phyloP scores from a whole-genome alignment of 2,797 vertebrate genomes.

The Acanthopagrus latus region DNA sequence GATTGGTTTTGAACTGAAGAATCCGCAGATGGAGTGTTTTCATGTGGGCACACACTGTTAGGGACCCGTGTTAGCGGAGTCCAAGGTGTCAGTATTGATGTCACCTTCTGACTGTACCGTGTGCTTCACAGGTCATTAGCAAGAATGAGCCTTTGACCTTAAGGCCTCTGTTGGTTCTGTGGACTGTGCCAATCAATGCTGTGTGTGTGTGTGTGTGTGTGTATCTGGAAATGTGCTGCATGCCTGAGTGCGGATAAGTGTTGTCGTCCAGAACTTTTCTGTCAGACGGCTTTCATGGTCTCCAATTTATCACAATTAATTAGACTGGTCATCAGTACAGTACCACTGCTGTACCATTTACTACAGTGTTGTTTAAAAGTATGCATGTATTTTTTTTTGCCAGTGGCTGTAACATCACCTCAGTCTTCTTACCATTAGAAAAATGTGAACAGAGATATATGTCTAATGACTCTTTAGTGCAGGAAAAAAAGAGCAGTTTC shows the following conservation, averaged over 20 bases:
- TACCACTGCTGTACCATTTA: not conserved
- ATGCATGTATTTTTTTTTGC: not conserved
- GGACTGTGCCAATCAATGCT: conserved; percentile 46
- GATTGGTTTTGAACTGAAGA: conserved; percentile 33
- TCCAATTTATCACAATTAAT: conserved; percentile 8
- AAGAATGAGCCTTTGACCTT: conserved; percentile 53
- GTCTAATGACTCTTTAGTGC: not conserved
- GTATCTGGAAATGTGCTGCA: conserved; percentile 29
- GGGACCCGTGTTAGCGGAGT: conserved; percentile 14
- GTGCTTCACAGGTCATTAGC: conserved; percentile 61
- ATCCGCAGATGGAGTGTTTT: conserved; percentile 34
- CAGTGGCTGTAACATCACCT: not conserved
- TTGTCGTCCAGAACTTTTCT: conserved; percentile 6
- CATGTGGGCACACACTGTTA: conserved; percentile 28
- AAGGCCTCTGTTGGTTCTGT: conserved; percentile 28
- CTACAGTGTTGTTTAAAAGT: not conserved
- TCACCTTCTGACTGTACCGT: conserved; percentile 50
- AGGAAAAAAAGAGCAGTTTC: not conserved
- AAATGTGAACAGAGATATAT: not conserved
- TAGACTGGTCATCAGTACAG: conserved; percentile 7
- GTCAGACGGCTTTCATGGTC: not conserved
- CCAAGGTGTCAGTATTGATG: conserved; percentile 54
- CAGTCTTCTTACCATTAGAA: conserved; percentile 1
- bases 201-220: not conserved
- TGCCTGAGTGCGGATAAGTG: conserved; percentile 34